Base-by-base conservation (phyloP, 2,888 invertebrate genomes). In the Loripinus fragilis region DNA sequence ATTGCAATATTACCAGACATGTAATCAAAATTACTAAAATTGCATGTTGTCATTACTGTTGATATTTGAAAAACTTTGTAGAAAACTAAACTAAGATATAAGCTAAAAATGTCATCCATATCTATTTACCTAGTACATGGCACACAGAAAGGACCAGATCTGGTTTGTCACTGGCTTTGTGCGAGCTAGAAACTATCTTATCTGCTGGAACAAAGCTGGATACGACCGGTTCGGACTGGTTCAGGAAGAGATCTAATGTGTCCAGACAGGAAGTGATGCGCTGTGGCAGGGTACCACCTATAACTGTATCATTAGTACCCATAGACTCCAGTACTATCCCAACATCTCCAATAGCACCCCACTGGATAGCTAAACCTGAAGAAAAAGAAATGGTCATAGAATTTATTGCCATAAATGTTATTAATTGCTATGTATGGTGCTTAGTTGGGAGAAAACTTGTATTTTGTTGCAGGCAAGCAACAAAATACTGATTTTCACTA, bases 291-390 rank as follows among this genome's bases (percentile, higher is more conserved):
- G 99, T 99, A 84, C 99, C 99, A 80, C 98, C 98, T 86, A 99
- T 96, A 88, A 97, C 97, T 0, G 97, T 96, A 70, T 98, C 97
- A 94, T 98, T 98, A 73, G 89, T 97, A 66, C 97, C 95, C 95
- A 98, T 96, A 66, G 96, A 96, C 90, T 98, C 98, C 91, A 97
- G 94, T 80, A 99, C 95, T 75, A 99, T 95, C 71, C 99, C 99
- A 55, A 98, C 98, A 93, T 99, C 99, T 76, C 98, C 99, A 91
- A 99, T 97, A 80, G 99, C 99, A 86, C 99, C 99, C 99, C 99
- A 99, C 94, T 99, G 99, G 89, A 99, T 97, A 55, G 99, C 98
- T 69, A 96, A 93, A 0, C 92, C 94, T 94, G 79, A 7, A 75
- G 41, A 3, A 17, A 66, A 5, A 45, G 12, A 12, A 38, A 38